phyloP scores from a whole-genome alignment of 2,113 vertebrate genomes.

The Casuarius casuarius region DNA sequence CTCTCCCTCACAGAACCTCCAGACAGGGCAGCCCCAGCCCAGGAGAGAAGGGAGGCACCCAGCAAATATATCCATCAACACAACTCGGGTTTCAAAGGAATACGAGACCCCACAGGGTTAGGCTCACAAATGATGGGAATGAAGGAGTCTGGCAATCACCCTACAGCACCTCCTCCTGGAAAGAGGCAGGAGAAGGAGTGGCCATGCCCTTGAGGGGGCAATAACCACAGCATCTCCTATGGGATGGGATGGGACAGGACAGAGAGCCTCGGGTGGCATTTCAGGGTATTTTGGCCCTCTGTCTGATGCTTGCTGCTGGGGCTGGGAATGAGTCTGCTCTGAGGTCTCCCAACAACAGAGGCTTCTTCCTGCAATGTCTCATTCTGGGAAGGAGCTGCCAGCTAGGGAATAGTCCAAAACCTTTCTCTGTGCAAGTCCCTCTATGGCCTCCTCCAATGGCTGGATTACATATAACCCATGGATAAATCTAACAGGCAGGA shows the following conservation, averaged over 20 bases:
- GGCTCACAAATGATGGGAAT: background rate
- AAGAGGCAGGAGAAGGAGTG: background rate
- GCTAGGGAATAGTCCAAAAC: background rate
- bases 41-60: slow-evolving; percentile 52
- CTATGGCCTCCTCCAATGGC: background rate
- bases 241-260: background rate
- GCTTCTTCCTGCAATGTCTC: background rate
- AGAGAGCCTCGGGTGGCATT: background rate
- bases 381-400: background rate
- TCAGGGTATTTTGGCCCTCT: background rate
- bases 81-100: slow-evolving; percentile 59
- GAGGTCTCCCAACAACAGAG: background rate
- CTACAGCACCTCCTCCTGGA: slow-evolving; percentile 8
- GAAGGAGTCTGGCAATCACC: background rate
- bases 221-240: background rate
- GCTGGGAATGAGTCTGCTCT: background rate
- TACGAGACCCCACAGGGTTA: slow-evolving; percentile 25
- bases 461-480: background rate
- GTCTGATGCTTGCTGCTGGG: background rate
- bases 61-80: slow-evolving; percentile 65
- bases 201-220: background rate
- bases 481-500: background rate
- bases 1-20: slow-evolving; percentile 68
- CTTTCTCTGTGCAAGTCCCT: background rate
- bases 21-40: slow-evolving; percentile 42